These are phyloP conservation scores for Pandemis cinnamomeana DNA, from an alignment of 2,888 invertebrate genomes.

Conservation along the genomic window DNA sequence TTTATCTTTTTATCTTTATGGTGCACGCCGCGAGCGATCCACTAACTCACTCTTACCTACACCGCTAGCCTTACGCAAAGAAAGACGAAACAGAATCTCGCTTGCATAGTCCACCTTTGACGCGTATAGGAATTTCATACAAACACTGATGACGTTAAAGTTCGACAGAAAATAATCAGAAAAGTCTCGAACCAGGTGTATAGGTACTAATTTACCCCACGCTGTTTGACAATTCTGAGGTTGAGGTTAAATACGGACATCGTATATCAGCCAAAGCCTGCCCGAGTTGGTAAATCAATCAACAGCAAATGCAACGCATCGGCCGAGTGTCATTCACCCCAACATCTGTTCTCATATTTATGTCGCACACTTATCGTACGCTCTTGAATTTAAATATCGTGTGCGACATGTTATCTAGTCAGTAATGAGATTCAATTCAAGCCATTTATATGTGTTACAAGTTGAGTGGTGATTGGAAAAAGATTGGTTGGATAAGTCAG, in stretches of 20 bases:
- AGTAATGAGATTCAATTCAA: slow-evolving; percentile 52
- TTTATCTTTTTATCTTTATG: too few species aligned
- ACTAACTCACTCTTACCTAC: too few species aligned
- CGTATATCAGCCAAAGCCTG: slow-evolving; percentile 33
- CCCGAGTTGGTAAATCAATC: slow-evolving; percentile 35
- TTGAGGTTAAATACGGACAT: slow-evolving; percentile 23
- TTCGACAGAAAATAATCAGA: background rate
- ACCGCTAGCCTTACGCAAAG: too few species aligned
- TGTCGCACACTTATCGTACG: slow-evolving; percentile 70
- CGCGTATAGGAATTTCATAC: too few species aligned
- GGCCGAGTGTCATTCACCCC: slow-evolving; percentile 67
- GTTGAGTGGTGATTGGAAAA: slow-evolving; percentile 36
- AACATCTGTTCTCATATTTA: slow-evolving; percentile 81
- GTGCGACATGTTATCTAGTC: slow-evolving; percentile 51
- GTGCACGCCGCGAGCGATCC: too few species aligned
- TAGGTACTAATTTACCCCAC: background rate
- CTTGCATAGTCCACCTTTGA: too few species aligned
- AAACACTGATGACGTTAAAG: too few species aligned
- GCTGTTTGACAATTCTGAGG: slow-evolving; percentile 1
- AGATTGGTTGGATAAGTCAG: slow-evolving; percentile 7
- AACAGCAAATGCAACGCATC: slow-evolving; percentile 17
- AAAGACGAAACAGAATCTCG: too few species aligned
- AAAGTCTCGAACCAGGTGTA: slow-evolving; percentile 7
- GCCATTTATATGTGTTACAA: slow-evolving; percentile 32
- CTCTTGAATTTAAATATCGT: slow-evolving; percentile 59